Evolutionary conservation across 2,797 vertebrate genomes (phyloP).

Genomic region (Spheniscus humboldti): DNA sequence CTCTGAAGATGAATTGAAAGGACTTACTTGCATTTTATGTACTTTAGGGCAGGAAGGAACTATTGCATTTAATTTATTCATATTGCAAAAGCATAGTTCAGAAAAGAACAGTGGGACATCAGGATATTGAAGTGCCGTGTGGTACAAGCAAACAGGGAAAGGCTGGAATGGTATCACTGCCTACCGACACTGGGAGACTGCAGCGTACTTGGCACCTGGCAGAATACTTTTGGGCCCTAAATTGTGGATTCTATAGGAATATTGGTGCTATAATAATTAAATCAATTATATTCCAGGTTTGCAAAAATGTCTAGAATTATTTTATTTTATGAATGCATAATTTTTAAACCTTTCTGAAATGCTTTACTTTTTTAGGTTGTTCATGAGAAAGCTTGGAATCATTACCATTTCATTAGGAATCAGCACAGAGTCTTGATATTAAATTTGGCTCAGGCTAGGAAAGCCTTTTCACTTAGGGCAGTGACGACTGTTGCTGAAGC

Average conservation of each 20-base stretch:
- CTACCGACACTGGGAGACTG: rapidly evolving
- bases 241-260: rapidly evolving
- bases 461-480: slow-evolving; percentile 78
- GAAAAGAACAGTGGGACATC: background rate
- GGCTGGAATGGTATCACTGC: background rate
- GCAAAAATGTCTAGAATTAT: background rate
- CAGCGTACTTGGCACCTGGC: too few relatives aligned
- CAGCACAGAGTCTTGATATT: slow-evolving; percentile 73
- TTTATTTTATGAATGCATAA: background rate
- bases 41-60: background rate
- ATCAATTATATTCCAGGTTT: background rate
- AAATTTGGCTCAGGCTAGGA: slow-evolving; percentile 76
- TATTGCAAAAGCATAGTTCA: rapidly evolving
- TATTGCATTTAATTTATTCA: rapidly evolving
- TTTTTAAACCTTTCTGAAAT: background rate
- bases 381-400: slow-evolving; percentile 79
- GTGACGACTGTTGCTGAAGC: slow-evolving; percentile 79
- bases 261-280: background rate
- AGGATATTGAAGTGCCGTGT: background rate
- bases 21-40: background rate
- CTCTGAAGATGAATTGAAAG: background rate
- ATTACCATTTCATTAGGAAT: slow-evolving; percentile 69
- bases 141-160: background rate
- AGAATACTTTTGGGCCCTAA: background rate
- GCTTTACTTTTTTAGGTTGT: slow-evolving; percentile 70